Evolutionary conservation across 2,113 vertebrate genomes (phyloP), one percentile per base, ranked within the genome.

Genomic region (Indri indri): DNA sequence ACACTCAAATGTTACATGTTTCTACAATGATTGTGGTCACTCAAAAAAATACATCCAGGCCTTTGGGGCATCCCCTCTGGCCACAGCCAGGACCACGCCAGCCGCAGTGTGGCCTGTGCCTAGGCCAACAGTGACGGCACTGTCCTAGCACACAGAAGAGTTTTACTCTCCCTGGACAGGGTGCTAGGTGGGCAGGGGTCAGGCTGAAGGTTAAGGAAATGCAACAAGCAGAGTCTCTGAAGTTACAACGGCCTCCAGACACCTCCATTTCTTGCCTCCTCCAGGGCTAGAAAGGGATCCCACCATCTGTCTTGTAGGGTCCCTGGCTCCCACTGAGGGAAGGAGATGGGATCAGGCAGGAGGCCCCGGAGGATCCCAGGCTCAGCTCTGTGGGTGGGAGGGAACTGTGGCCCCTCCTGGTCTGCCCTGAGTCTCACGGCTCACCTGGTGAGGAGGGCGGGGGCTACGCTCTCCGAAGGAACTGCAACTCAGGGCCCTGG

Each of bases 401-500:
- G 45, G 50, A 45, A 37, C 50, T n/a, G 10, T 0, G 2, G 47
- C 17, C 61, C 54, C 32, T 61, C 37, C 52, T 13, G 12, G 14
- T 17, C 74, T 50, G 34, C 54, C 85, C n/a, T 3, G 0, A 59
- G 23, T 74, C 54, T 66, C 6, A 0, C 1, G 14, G 23, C 6
- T 11, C 3, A 20, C 34, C 84, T 8, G 7, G 4, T 14, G 5
- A 27, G 59, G 37, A 42, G 54, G 47, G 65, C 63, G 23, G 18
- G 74, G 30, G 59, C 82, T 45, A 3, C 0, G n/a, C 30, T 8
- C 8, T 27, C 61, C 27, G 16, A 23, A 90, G 57, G 65, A 34
- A 23, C 32, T 68, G 3, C 5, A 13, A 2, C 1, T 0, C 0
- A 0, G 32, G 17, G 6, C 8, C 50, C 71, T 0, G 3, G 65